Base-by-base conservation (phyloP, 1,140 invertebrate species). In the Polypedilum pembai region DNA sequence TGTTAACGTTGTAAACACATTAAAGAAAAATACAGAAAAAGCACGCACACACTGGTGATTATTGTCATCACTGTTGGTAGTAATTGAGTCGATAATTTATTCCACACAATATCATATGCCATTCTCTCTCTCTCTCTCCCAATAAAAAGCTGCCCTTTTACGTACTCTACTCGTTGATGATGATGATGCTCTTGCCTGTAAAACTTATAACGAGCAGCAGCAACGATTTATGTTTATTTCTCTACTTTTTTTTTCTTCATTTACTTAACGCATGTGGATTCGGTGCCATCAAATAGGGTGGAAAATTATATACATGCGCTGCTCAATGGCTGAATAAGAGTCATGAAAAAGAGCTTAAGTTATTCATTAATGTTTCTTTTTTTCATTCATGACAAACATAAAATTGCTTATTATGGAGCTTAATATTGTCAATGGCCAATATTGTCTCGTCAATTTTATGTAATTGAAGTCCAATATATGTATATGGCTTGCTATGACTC, bases 1-100 rank as follows among this genome's bases (percentile, higher is more conserved):
- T 56, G 45, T 56, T 56, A 56, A 21, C 65, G 17, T 69, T 69
- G 65, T 69, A 69, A 69, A 69, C 65, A 69, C 65, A 69, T 69
- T 69, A 69, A 20, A 20, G 8, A 21, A 69, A 69, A 69, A 18
- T 69, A 21, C 5, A 8, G 17, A 69, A 69, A 56, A 7, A 20
- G 20, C 17, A 21, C 65, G 20, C 65, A 69, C 17, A 69, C 17
- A 20, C 8, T 69, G 20, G 18, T 21, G 17, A 20, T 69, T 69
- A 69, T 69, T 69, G 65, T 69, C 65, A 69, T 69, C 65, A 21
- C 65, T 18, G 65, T 69, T 18, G 65, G 65, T 18, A 20, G 20
- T 69, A 69, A 69, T 69, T 69, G 65, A 69, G 20, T 69, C 17
- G 65, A 69, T 21, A 69, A 69, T 69, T 69, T 69, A 69, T 69